Evolutionary conservation across 2,797 vertebrate genomes (phyloP).

Genomic region (Artibeus lituratus): DNA sequence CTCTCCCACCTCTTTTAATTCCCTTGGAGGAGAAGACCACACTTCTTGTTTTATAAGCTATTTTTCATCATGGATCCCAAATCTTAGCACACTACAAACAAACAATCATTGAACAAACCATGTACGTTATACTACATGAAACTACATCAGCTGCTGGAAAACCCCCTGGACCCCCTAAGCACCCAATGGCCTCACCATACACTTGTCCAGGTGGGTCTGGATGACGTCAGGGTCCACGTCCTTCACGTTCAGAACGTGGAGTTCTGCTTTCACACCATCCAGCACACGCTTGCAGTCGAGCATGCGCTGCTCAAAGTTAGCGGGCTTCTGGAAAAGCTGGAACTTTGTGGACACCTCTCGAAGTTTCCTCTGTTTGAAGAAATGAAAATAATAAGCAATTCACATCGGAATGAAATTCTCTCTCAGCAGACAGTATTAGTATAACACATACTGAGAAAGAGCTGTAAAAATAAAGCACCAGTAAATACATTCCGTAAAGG

Average conservation of each 20-base stretch:
- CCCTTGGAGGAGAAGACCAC: neutral
- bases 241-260: conserved; percentile 90
- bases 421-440: neutral
- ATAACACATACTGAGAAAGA: neutral
- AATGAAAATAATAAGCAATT: neutral
- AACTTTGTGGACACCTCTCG: conserved; percentile 96
- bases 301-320: conserved; percentile 99
- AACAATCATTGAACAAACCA: neutral
- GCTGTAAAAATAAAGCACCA: neutral
- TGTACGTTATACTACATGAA: too few species aligned
- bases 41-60: neutral
- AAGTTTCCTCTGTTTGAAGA: conserved; percentile 90
- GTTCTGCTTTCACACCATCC: conserved; percentile 92
- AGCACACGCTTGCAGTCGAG: conserved; percentile 94
- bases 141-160: neutral
- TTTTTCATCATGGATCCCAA: neutral
- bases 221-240: conserved; percentile 92
- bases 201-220: conserved; percentile 90
- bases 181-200: conserved; percentile 88
- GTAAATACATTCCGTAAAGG: neutral
- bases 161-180: accelerated
- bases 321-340: conserved; percentile 98
- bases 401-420: neutral
- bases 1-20: neutral
- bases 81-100: neutral